These are phyloP conservation scores for Escarpia spicata DNA, from an alignment of 2,888 invertebrate species.

Conservation along the genomic window DNA sequence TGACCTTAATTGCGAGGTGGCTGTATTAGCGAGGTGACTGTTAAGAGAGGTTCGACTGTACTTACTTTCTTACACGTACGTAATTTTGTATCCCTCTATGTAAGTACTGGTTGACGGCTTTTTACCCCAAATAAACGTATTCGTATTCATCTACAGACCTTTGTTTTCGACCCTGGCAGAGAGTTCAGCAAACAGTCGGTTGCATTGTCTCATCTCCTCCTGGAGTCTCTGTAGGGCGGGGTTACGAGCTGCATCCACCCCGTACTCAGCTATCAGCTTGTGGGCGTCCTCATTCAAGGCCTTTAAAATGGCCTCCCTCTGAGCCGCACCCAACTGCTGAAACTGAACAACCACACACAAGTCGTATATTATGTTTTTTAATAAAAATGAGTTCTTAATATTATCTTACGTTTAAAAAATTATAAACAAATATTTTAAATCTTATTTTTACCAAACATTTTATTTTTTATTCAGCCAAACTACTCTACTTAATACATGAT, in stretches of 20 bases:
- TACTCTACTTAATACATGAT: no score
- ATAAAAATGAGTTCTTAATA: background rate
- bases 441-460: no score
- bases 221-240: constrained; percentile 35
- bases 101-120: no score
- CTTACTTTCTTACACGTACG: no score
- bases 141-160: constrained; percentile 46
- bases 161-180: constrained; percentile 78
- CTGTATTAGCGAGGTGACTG: no score
- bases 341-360: constrained; percentile 71
- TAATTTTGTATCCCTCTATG: no score
- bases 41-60: no score
- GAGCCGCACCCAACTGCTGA: constrained; percentile 94
- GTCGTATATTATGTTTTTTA: background rate
- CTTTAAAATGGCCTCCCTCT: constrained; percentile 85
- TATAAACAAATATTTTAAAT: no score
- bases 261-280: constrained; percentile 90
- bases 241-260: constrained; percentile 71
- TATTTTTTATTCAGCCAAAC: no score
- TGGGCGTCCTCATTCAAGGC: constrained; percentile 98
- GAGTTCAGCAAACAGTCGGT: constrained; percentile 91
- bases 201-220: constrained; percentile 82
- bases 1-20: no score
- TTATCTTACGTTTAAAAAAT: no score
- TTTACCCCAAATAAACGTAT: no score